Conservation (phyloP, 1,140 invertebrate species). For the Lanistes nyassanus region DNA sequence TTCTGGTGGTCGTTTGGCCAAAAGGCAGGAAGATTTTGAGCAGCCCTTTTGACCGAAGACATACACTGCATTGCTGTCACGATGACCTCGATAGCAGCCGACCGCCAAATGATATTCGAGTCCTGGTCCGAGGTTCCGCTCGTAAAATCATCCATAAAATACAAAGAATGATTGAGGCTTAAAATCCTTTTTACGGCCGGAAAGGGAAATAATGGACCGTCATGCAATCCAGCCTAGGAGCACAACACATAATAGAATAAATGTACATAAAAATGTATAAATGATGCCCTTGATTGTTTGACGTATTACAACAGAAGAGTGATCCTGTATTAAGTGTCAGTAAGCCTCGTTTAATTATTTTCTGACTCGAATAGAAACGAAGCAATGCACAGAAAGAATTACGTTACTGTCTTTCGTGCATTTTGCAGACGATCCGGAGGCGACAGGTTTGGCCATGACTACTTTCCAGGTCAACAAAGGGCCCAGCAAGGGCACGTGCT, state of each 20-base stretch:
- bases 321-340: too few species aligned
- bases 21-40: neutral
- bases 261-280: too few species aligned
- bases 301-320: too few species aligned
- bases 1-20: neutral
- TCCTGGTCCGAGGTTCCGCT: too few species aligned
- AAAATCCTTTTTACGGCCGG: neutral
- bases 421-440: conserved; percentile 2
- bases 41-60: neutral
- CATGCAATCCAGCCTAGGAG: too few species aligned
- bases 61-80: neutral
- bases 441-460: conserved; percentile 32
- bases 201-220: too few species aligned
- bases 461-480: conserved; percentile 45
- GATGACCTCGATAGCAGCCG: too few species aligned
- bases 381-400: neutral
- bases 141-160: neutral
- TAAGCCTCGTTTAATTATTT: too few species aligned
- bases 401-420: neutral
- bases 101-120: too few species aligned
- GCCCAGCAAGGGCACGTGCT: conserved; percentile 43
- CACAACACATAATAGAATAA: too few species aligned
- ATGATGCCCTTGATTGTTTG: too few species aligned
- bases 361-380: too few species aligned
- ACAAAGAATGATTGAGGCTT: neutral